Evolutionary conservation across 1,140 invertebrate genomes (phyloP).

Genomic region (Cyclargus thomasi): DNA sequence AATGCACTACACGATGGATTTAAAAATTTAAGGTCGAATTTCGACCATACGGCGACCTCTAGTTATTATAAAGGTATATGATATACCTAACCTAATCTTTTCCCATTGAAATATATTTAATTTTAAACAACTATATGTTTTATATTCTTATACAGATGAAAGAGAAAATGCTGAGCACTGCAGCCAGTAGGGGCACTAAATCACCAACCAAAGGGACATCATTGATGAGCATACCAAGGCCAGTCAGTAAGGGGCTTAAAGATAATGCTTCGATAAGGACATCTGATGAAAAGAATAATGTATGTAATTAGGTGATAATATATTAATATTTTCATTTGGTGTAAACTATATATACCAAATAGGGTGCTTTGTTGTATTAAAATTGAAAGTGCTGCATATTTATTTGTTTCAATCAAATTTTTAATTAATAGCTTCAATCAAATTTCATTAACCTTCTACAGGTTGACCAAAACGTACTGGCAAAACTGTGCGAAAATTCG

Average conservation of each 20-base stretch:
- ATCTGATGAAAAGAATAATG: conserved; percentile 31
- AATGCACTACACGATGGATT: too few species aligned
- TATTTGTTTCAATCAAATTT: too few species aligned
- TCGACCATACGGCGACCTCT: too few species aligned
- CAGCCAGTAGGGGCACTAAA: conserved; percentile 42
- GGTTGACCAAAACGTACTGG: conserved; percentile 48
- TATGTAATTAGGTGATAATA: conserved; percentile 21
- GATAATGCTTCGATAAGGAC: conserved; percentile 18
- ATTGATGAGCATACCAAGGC: conserved; percentile 26
- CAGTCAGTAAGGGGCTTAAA: conserved; percentile 32
- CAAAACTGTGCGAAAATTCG: conserved; percentile 57
- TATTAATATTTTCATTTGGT: too few species aligned
- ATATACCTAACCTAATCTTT: too few species aligned
- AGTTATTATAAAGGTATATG: too few species aligned
- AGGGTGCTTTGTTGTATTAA: too few species aligned
- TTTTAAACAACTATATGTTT: neutral
- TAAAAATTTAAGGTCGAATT: too few species aligned
- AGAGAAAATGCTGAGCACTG: conserved; percentile 59
- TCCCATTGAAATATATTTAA: too few species aligned
- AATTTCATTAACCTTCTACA: conserved; percentile 29
- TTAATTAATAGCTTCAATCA: too few species aligned
- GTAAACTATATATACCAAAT: too few species aligned
- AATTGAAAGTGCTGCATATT: too few species aligned
- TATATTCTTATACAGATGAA: conserved; percentile 47
- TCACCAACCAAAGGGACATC: conserved; percentile 49